Percentiles rank a stretch among this genome's conserved stretches.
phyloP scores from a whole-genome alignment of 2,888 invertebrate genomes.

The Eulithis testata region DNA sequence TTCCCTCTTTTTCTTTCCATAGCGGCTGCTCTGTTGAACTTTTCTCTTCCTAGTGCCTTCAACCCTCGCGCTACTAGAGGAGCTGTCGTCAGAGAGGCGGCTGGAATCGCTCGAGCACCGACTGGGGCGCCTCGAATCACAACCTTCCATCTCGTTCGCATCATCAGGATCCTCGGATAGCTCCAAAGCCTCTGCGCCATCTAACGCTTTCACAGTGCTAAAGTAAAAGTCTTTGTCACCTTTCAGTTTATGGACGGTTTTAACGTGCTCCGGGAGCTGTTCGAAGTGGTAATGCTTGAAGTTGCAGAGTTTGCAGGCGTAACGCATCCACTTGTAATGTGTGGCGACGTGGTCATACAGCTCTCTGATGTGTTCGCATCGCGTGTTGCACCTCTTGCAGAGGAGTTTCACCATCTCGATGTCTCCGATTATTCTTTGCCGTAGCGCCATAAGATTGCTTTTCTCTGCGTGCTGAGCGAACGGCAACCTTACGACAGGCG shows the following conservation, averaged over 20 bases:
- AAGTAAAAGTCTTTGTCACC: constrained; percentile 80
- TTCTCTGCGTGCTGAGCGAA: constrained; percentile 70
- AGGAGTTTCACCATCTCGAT: constrained; percentile 69
- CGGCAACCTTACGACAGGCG: constrained; percentile 53
- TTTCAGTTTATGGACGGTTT: constrained; percentile 85
- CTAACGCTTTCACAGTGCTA: constrained; percentile 76
- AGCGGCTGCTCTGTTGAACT: constrained; percentile 40
- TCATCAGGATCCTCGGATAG: constrained; percentile 56
- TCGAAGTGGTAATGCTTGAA: constrained; percentile 87
- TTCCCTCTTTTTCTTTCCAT: constrained; percentile 62
- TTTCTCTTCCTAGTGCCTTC: constrained; percentile 71
- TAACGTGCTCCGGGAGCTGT: constrained; percentile 87
- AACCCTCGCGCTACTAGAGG: constrained; percentile 65
- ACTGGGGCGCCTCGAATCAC: constrained; percentile 71
- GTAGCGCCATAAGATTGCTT: constrained; percentile 69
- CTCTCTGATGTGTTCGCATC: constrained; percentile 76
- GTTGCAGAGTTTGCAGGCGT: constrained; percentile 90
- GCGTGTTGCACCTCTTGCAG: constrained; percentile 82
- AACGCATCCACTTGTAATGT: constrained; percentile 90
- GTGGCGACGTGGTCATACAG: constrained; percentile 86
- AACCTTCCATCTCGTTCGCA: constrained; percentile 60
- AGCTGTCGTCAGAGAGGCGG: constrained; percentile 76
- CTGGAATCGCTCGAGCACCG: constrained; percentile 78
- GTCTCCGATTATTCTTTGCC: constrained; percentile 65
- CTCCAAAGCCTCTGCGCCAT: constrained; percentile 71